Evolutionary conservation across 2,797 vertebrate species (phyloP).

Genomic region (Harpagifer antarcticus): DNA sequence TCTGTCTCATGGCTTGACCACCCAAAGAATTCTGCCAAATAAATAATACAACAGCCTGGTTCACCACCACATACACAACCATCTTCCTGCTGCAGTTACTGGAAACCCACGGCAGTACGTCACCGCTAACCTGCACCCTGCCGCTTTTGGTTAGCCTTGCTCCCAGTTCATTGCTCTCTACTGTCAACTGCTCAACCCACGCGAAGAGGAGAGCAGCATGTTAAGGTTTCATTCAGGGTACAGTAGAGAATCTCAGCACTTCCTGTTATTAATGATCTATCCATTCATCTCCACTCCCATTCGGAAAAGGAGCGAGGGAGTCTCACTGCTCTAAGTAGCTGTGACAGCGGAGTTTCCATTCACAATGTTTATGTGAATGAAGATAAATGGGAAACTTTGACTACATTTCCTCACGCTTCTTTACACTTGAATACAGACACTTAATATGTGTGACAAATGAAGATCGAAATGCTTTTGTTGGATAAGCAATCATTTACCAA

Average conservation of each 20-base stretch:
- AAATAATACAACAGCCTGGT: conserved; percentile 11
- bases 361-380: conserved; percentile 28
- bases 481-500: neutral
- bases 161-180: conserved; percentile 25
- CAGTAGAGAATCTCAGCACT: conserved; percentile 27
- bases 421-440: neutral
- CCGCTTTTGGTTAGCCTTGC: conserved; percentile 23
- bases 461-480: neutral
- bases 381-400: conserved; percentile 29
- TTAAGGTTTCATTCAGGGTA: conserved; percentile 18
- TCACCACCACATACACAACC: conserved; percentile 15
- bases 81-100: conserved; percentile 26
- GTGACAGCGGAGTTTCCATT: conserved; percentile 14
- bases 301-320: neutral
- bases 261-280: conserved; percentile 49
- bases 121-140: conserved; percentile 1
- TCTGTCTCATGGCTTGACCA: conserved; percentile 4
- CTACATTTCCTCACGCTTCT: neutral
- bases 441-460: neutral
- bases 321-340: conserved; percentile 14
- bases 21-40: conserved; percentile 1
- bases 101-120: neutral
- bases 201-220: conserved; percentile 20
- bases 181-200: conserved; percentile 28
- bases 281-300: conserved; percentile 30